Evolutionary conservation across 2,113 vertebrate genomes (phyloP).

Genomic region (Nerophis ophidion): DNA sequence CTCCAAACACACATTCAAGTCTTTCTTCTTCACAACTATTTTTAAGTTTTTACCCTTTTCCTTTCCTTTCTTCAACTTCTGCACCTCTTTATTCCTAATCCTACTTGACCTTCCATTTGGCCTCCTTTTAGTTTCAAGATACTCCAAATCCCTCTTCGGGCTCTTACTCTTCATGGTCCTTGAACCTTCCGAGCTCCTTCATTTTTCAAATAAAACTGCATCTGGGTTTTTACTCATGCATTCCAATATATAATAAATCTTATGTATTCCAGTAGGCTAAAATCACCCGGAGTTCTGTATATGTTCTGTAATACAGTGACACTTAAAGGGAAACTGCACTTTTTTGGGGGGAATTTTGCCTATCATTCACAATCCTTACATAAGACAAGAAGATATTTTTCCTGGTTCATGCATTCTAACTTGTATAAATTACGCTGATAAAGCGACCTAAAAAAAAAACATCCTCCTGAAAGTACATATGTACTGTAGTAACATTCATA

Average conservation of each 20-base stretch:
- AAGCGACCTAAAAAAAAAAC: no score
- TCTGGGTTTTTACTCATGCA: slow-evolving; percentile 1
- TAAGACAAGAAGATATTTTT: no score
- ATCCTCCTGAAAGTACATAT: no score
- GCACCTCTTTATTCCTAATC: slow-evolving; percentile 28
- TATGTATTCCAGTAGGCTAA: not conserved
- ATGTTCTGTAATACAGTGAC: not conserved
- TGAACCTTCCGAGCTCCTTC: slow-evolving; percentile 6
- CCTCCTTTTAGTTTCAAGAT: slow-evolving; percentile 25
- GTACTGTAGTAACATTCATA: no score
- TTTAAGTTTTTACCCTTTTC: slow-evolving; percentile 7
- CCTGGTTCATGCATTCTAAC: no score
- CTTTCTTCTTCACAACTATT: slow-evolving; percentile 21
- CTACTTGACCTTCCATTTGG: slow-evolving; percentile 37
- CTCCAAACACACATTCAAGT: slow-evolving; percentile 10
- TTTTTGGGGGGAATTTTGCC: no score
- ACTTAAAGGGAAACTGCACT: no score
- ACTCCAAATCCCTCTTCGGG: slow-evolving; percentile 16
- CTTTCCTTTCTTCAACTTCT: slow-evolving; percentile 6
- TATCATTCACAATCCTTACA: no score
- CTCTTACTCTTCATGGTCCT: slow-evolving; percentile 8
- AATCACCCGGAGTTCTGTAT: not conserved
- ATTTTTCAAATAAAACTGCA: slow-evolving; percentile 14
- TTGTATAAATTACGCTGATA: no score
- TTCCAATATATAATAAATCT: slow-evolving; percentile 1